A percentile compares a stretch with the other conserved stretches of the same genome.
Conservation (phyloP, 2,113 vertebrate genomes). For the Pristiophorus japonicus region DNA sequence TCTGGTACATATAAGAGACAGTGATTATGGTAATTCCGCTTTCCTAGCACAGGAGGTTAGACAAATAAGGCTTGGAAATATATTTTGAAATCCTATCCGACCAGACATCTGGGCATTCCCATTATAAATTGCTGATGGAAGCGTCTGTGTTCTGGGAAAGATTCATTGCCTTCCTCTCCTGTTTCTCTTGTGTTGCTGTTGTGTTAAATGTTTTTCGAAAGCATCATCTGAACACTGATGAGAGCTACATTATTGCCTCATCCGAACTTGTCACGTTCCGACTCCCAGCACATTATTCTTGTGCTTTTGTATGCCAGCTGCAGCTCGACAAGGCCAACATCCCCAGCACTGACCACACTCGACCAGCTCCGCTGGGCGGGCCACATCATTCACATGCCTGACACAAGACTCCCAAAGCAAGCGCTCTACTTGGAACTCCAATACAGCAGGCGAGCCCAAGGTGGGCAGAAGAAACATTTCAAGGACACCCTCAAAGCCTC, state of each 20-base stretch:
- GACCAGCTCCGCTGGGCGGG: no score
- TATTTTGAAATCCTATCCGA: neutral
- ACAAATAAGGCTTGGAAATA: neutral
- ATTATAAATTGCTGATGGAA: neutral
- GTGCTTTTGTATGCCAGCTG: no score
- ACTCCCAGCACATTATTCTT: neutral
- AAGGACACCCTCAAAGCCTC: no score
- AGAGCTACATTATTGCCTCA: neutral
- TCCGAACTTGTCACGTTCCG: neutral
- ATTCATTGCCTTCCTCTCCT: neutral
- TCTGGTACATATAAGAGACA: neutral
- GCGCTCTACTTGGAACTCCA: no score
- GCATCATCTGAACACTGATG: neutral
- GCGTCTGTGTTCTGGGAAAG: neutral
- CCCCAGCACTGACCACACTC: no score
- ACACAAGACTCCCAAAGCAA: no score
- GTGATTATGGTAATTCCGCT: conserved; percentile 1
- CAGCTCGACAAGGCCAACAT: no score
- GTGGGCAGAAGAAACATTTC: no score
- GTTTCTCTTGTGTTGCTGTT: neutral
- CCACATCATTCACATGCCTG: no score
- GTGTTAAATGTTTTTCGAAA: neutral
- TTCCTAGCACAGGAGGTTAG: neutral
- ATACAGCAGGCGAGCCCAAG: no score
- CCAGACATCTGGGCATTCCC: neutral